Percentiles rank a stretch among this genome's conserved stretches.
phyloP scores from a whole-genome alignment of 2,888 invertebrate species.

The Dendrolimus pini region DNA sequence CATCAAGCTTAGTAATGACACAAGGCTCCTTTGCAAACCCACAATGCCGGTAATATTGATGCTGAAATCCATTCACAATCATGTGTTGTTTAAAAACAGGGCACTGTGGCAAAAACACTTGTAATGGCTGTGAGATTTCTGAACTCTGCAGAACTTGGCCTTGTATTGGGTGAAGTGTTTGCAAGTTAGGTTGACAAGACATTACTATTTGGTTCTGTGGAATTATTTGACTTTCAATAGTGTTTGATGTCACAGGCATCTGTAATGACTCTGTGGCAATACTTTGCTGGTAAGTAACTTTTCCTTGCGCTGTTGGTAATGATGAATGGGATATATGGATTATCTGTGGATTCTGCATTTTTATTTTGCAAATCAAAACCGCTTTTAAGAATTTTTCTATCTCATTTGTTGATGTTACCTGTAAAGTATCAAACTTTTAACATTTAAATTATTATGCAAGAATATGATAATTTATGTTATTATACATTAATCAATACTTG shows the following conservation, averaged over 20 bases:
- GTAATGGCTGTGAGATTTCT: conserved; percentile 47
- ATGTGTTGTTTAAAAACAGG: conserved; percentile 50
- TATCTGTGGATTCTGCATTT: conserved; percentile 40
- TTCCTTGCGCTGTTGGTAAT: conserved; percentile 43
- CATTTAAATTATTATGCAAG: no score
- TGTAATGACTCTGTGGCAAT: conserved; percentile 46
- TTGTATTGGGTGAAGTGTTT: conserved; percentile 33
- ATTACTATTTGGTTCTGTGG: conserved; percentile 54
- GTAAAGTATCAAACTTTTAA: no score
- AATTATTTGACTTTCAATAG: conserved; percentile 41
- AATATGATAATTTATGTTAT: no score
- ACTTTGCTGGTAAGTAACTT: conserved; percentile 51
- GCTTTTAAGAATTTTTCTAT: no score
- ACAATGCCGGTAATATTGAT: conserved; percentile 49
- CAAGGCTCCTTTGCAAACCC: conserved; percentile 49
- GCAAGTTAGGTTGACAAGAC: conserved; percentile 57
- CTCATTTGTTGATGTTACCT: no score
- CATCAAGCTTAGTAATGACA: conserved; percentile 42
- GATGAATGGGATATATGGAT: conserved; percentile 50
- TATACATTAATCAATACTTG: no score
- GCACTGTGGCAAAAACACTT: conserved; percentile 50
- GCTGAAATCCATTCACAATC: conserved; percentile 44
- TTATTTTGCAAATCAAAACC: conserved; percentile 9
- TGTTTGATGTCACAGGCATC: conserved; percentile 40
- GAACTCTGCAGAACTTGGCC: conserved; percentile 37